These are phyloP conservation scores for Eubucco bourcierii DNA, from an alignment of 2,113 vertebrate genomes.

Conservation along the genomic window DNA sequence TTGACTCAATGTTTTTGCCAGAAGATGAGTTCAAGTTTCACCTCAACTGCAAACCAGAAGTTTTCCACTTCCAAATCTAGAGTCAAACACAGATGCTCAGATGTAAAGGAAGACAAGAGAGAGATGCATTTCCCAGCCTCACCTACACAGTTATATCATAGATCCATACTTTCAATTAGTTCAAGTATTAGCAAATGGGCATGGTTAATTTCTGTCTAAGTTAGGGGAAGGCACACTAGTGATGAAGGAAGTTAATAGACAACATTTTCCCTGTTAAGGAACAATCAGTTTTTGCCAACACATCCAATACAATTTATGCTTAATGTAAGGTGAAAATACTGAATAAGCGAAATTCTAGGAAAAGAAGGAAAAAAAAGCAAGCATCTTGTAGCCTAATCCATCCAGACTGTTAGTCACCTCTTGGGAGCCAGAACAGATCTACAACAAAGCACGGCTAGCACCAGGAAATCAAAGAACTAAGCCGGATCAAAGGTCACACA, in stretches of 20 bases:
- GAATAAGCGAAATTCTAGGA: neutral
- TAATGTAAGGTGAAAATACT: neutral
- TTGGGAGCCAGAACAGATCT: neutral
- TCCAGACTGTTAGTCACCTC: neutral
- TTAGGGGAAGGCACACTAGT: neutral
- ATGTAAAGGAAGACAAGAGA: neutral
- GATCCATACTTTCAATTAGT: neutral
- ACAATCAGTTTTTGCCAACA: neutral
- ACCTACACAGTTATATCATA: neutral
- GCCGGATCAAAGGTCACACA: neutral
- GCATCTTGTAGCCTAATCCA: neutral
- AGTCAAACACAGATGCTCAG: neutral
- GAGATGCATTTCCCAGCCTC: fast-evolving
- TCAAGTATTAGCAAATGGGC: neutral
- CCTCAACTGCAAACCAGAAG: neutral
- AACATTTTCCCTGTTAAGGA: neutral
- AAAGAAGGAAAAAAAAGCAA: neutral
- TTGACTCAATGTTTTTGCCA: neutral
- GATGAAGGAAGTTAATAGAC: neutral
- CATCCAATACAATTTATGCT: neutral
- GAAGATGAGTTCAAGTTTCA: neutral
- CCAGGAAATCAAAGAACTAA: neutral
- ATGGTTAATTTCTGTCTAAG: neutral
- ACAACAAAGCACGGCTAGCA: neutral
- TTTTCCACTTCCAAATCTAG: neutral